Conservation (phyloP, 1,140 invertebrate species). For the Drosophila repletoides region DNA sequence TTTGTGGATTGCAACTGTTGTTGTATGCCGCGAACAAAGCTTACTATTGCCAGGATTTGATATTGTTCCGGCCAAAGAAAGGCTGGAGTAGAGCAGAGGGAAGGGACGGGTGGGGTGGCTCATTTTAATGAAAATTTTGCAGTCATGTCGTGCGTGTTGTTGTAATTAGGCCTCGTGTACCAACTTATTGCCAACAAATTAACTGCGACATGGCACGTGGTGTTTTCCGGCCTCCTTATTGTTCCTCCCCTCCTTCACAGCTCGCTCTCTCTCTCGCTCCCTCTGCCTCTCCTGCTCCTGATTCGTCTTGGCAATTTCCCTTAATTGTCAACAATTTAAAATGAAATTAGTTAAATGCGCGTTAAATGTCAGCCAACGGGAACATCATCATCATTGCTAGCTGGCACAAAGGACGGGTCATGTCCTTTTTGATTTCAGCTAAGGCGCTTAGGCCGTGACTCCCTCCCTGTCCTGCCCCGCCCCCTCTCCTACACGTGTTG, state of each 20-base stretch:
- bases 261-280: neutral
- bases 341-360: conserved; percentile 77
- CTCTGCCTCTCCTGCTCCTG: conserved; percentile 21
- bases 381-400: conserved; percentile 49
- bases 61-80: conserved; percentile 3
- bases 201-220: conserved; percentile 78
- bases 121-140: conserved; percentile 81
- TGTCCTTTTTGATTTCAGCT: conserved; percentile 20
- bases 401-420: conserved; percentile 26
- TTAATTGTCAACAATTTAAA: conserved; percentile 81
- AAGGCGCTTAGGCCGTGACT: too few relatives aligned
- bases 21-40: conserved; percentile 29
- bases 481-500: conserved; percentile 21
- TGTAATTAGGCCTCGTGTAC: conserved; percentile 76
- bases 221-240: conserved; percentile 36
- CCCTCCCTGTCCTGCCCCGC: too few relatives aligned
- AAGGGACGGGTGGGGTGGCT: conserved; percentile 3
- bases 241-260: too few relatives aligned
- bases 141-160: conserved; percentile 79
- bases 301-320: conserved; percentile 78
- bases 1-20: conserved; percentile 69
- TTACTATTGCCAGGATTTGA: neutral
- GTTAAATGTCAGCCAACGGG: conserved; percentile 72
- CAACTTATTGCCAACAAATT: conserved; percentile 82
- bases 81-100: neutral